phyloP scores from a whole-genome alignment of 2,797 vertebrate genomes.

The Cossypha heuglini region DNA sequence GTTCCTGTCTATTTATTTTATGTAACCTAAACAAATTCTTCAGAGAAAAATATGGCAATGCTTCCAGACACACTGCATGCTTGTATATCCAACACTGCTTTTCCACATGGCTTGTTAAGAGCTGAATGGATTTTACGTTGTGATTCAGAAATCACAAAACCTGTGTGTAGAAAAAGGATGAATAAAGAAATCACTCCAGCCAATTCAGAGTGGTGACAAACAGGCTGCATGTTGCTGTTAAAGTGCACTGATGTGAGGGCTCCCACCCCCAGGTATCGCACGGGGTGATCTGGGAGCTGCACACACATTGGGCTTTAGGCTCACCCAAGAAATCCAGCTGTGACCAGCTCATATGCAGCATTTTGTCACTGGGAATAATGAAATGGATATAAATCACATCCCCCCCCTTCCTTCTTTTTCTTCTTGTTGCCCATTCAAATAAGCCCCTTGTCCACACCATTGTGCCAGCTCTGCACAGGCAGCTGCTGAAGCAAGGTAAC shows the following conservation, averaged over 20 bases:
- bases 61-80: background rate
- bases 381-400: slow-evolving; percentile 14
- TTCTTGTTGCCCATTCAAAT: background rate
- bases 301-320: background rate
- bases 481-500: background rate
- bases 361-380: slow-evolving; percentile 10
- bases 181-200: background rate
- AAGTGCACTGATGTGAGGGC: background rate
- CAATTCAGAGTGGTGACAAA: background rate
- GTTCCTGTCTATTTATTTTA: slow-evolving; percentile 44
- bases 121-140: background rate
- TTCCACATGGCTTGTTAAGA: background rate
- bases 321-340: background rate
- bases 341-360: background rate
- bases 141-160: background rate
- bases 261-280: background rate
- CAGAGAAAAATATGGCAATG: background rate
- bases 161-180: background rate
- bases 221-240: background rate
- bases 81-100: background rate
- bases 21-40: slow-evolving; percentile 46
- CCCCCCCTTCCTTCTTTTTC: background rate
- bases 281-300: rapidly evolving
- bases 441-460: background rate
- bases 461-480: background rate